Conservation (phyloP, 2,113 vertebrate species). For the Pagrus major region DNA sequence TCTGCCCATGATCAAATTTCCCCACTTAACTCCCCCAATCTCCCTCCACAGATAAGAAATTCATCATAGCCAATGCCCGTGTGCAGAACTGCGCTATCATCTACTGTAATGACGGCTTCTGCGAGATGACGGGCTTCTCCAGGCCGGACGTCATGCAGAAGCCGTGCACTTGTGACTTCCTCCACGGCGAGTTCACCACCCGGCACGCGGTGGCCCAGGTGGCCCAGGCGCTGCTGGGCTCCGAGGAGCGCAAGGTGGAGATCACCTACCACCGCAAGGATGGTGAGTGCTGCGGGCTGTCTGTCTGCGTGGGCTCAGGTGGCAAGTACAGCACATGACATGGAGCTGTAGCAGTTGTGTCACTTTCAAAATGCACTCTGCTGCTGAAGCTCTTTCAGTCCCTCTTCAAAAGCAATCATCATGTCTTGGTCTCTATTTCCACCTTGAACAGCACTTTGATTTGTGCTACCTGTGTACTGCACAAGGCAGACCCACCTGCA, state of each 20-base stretch:
- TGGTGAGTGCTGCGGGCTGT: slow-evolving; percentile 84
- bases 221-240: slow-evolving; percentile 93
- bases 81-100: slow-evolving; percentile 97
- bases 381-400: neutral
- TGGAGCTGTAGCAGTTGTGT: neutral
- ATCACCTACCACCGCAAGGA: slow-evolving; percentile 97
- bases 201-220: slow-evolving; percentile 93
- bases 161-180: slow-evolving; percentile 96
- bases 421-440: neutral
- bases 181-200: slow-evolving; percentile 93
- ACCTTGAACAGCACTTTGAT: too few relatives aligned
- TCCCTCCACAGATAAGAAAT: slow-evolving; percentile 93
- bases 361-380: neutral
- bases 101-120: slow-evolving; percentile 98
- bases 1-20: neutral
- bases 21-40: slow-evolving; percentile 33
- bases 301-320: neutral
- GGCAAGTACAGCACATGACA: neutral
- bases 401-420: neutral
- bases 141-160: slow-evolving; percentile 97
- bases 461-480: neutral
- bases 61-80: slow-evolving; percentile 97
- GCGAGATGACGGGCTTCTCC: slow-evolving; percentile 97
- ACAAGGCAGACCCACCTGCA: neutral
- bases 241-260: slow-evolving; percentile 95